These are phyloP conservation scores for Noctua janthe DNA, from an alignment of 2,888 invertebrate genomes.

Conservation along the genomic window DNA sequence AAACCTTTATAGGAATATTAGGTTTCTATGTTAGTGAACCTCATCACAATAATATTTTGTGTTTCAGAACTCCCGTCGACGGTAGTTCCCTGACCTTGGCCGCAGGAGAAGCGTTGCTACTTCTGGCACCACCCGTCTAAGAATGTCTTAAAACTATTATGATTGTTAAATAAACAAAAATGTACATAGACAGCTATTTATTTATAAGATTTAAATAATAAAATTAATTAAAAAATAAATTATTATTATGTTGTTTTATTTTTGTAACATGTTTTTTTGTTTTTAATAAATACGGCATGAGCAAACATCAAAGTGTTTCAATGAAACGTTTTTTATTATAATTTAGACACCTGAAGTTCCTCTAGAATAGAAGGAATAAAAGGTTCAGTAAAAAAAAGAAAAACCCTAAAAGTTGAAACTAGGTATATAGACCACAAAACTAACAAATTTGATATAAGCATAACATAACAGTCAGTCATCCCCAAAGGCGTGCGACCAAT, in stretches of 20 bases:
- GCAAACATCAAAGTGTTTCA: neutral
- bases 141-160: neutral
- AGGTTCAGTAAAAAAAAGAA: neutral
- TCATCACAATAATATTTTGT: neutral
- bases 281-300: neutral
- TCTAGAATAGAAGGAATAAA: neutral
- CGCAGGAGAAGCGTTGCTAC: conserved; percentile 79
- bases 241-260: neutral
- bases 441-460: neutral
- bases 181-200: conserved; percentile 38
- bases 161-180: conserved; percentile 4
- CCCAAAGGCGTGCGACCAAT: neutral
- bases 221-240: conserved; percentile 16
- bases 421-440: neutral
- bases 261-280: neutral
- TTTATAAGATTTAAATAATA: conserved; percentile 17
- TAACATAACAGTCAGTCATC: neutral
- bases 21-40: neutral
- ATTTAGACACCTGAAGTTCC: neutral
- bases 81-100: conserved; percentile 1
- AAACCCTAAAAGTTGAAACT: neutral
- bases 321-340: neutral
- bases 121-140: conserved; percentile 70
- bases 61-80: conserved; percentile 33
- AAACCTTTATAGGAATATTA: no score